Percentiles rank a stretch among this genome's conserved stretches.
These are phyloP conservation scores for Sebastes diaconus DNA, from an alignment of 2,797 vertebrate genomes.

Conservation along the genomic window DNA sequence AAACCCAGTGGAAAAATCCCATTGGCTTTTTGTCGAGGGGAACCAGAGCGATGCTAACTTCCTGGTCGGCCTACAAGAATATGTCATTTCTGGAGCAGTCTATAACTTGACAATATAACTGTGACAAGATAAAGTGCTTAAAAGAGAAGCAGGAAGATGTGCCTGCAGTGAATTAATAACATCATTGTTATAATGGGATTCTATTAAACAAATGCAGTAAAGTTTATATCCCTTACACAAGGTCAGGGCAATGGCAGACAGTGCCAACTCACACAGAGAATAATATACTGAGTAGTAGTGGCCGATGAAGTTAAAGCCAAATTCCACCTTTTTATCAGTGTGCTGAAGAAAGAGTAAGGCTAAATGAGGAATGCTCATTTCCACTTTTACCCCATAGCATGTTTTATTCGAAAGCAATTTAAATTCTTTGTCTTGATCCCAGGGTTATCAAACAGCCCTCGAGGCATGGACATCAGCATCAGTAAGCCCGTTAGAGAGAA, in stretches of 20 bases:
- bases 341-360: background rate
- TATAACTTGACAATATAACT: background rate
- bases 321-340: background rate
- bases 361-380: background rate
- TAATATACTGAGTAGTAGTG: background rate
- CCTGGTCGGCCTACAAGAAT: too few species aligned
- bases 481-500: background rate
- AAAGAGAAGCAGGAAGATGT: background rate
- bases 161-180: background rate
- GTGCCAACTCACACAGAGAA: background rate
- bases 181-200: background rate
- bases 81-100: too few species aligned
- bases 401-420: conserved; percentile 19
- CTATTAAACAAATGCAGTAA: background rate
- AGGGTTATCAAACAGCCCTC: background rate
- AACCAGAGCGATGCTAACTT: too few species aligned
- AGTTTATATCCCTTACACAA: background rate
- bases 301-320: background rate
- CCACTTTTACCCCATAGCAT: background rate
- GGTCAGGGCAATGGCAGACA: background rate
- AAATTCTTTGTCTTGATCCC: conserved; percentile 8
- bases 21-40: too few species aligned
- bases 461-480: background rate
- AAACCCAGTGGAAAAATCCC: too few species aligned
- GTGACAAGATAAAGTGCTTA: background rate